A percentile compares a stretch with the other conserved stretches of the same genome.
Conservation (phyloP, 1,140 invertebrate species). For the Zaprionus gabonicus region DNA sequence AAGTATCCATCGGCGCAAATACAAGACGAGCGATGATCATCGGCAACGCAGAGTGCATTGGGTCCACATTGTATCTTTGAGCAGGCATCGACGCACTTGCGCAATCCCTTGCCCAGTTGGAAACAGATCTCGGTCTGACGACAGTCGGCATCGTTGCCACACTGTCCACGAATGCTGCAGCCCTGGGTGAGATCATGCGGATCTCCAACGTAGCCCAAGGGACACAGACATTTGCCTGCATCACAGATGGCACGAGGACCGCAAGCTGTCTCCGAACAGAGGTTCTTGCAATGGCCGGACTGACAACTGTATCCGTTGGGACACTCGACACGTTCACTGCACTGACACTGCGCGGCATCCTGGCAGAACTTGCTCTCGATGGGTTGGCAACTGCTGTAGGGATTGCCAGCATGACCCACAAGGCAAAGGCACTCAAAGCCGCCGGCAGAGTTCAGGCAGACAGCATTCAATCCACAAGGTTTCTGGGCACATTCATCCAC, state of each 20-base stretch:
- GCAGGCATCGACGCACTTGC: conserved; percentile 94
- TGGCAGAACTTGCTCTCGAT: conserved; percentile 88
- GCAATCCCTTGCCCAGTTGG: conserved; percentile 89
- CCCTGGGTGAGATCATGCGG: conserved; percentile 89
- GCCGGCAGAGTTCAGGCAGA: conserved; percentile 94
- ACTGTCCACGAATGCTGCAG: conserved; percentile 90
- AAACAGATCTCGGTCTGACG: conserved; percentile 93
- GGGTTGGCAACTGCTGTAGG: conserved; percentile 91
- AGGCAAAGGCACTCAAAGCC: conserved; percentile 94
- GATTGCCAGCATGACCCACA: conserved; percentile 92
- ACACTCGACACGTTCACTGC: conserved; percentile 89
- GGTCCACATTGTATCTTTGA: conserved; percentile 95
- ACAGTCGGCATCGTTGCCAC: conserved; percentile 92
- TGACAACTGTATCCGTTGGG: conserved; percentile 91
- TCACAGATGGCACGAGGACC: conserved; percentile 93
- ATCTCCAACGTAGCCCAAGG: conserved; percentile 91
- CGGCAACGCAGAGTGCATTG: conserved; percentile 93
- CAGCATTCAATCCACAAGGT: conserved; percentile 93
- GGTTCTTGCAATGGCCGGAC: conserved; percentile 89
- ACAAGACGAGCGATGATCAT: conserved; percentile 93
- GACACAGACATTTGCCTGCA: conserved; percentile 91
- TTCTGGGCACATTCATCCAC: conserved; percentile 93
- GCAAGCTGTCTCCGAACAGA: conserved; percentile 90
- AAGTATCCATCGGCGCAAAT: conserved; percentile 92
- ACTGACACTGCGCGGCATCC: conserved; percentile 89